Base-by-base conservation (phyloP, 2,888 invertebrate genomes). In the Thymelicus lineola region DNA sequence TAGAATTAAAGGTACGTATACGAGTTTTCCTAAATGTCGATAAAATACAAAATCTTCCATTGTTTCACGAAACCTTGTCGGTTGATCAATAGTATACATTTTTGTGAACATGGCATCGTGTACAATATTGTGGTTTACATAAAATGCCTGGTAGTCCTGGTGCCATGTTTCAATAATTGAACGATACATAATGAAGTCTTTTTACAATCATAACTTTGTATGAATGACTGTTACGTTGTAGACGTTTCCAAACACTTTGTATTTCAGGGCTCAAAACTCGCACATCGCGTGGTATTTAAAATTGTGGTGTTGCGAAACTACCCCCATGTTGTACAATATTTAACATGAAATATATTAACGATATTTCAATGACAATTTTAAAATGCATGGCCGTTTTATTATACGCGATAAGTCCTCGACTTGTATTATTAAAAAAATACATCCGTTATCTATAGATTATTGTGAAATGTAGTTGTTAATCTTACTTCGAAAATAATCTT, bases 61-160 rank as follows among this genome's bases (percentile, higher is more conserved):
- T 89, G 88, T 90, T 74, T 86, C 86, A 81, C 82, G 82, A 82
- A 81, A 82, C 82, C 82, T 86, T 84, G 82, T 86, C 82, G 75
- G 80, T 84, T 83, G 83, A 80, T 85, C 83, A 78, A 85, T n/a
- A n/a, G n/a, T n/a, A n/a, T 85, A 82, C 74, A 38, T 80, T 81
- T 78, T 79, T 75, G 62, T 69, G 64, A 63, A 71, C 70, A 66
- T 73, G 64, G 62, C 62, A 62, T 62, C 55, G 20, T 53, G 20
- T 53, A 53, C 20, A 20, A 28, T 53, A 17, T 53, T 53, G 4
- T 12, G 12, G 35, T 53, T 61, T 61, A 9, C 28, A 36, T 60
- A 14, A 42, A n/a, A 12, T 59, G 17, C 7, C 7, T 6, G 12
- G 6, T 28, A 10, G 7, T 17, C 7, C 7, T 6, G 12, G 6